Percentiles rank a stretch among this genome's conserved stretches.
Conservation (phyloP, 2,797 vertebrate species). For the Antrozous pallidus region DNA sequence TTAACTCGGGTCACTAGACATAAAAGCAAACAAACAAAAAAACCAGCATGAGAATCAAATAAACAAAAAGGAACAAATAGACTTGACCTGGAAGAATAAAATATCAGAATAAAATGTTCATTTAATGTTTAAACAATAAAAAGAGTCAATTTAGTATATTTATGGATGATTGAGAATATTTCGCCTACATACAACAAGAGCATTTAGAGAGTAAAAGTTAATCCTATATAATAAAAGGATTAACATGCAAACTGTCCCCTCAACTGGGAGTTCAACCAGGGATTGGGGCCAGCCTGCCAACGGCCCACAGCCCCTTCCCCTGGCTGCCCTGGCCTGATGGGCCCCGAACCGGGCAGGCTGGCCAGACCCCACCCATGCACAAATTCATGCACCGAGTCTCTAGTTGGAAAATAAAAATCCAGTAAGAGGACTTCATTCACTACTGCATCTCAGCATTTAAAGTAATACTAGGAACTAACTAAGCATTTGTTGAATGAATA, state of each 20-base stretch:
- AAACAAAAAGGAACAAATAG: background rate
- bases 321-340: no score
- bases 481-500: background rate
- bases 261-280: no score
- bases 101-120: constrained; percentile 2
- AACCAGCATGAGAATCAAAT: background rate
- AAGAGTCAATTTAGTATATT: background rate
- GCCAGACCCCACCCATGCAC: no score
- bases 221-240: background rate
- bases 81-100: background rate
- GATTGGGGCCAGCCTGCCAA: no score
- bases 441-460: background rate
- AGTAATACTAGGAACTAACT: background rate
- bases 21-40: background rate
- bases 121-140: background rate
- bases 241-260: no score
- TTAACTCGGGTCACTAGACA: background rate
- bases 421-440: background rate
- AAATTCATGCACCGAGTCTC: no score
- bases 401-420: background rate
- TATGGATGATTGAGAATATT: background rate
- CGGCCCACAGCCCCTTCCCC: no score
- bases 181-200: background rate
- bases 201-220: background rate
- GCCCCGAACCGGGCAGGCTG: no score